These are phyloP conservation scores for Rhabdomys pumilio DNA, from an alignment of 2,797 vertebrate species.

Conservation along the genomic window DNA sequence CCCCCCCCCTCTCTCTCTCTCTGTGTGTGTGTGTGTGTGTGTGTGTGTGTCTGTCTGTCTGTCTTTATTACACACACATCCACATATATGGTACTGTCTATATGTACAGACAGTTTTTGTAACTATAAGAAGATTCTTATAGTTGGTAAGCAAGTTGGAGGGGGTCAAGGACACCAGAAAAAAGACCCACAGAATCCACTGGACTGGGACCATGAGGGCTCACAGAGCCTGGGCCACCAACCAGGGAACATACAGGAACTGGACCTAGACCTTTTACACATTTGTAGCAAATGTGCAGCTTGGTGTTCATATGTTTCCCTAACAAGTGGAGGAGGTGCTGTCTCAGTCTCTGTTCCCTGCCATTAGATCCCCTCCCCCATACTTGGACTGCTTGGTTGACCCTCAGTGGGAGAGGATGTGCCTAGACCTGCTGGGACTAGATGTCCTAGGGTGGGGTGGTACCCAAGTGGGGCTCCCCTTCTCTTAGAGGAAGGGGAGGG, in stretches of 20 bases:
- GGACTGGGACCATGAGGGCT: too few species aligned
- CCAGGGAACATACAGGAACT: neutral
- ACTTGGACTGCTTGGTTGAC: neutral
- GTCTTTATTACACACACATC: neutral
- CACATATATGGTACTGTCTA: neutral
- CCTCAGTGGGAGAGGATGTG: neutral
- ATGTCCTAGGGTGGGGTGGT: neutral
- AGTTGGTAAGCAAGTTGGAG: too few species aligned
- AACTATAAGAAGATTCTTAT: neutral
- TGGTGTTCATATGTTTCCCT: neutral
- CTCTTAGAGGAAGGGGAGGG: neutral
- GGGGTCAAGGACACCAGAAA: too few species aligned
- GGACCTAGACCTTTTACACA: neutral
- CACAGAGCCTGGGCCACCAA: neutral
- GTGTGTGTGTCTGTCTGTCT: neutral
- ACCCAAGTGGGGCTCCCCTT: neutral
- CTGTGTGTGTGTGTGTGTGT: neutral
- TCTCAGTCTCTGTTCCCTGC: neutral
- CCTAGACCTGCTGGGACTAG: neutral
- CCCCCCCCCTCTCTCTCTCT: neutral
- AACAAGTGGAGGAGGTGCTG: neutral
- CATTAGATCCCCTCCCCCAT: neutral
- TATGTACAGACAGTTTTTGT: neutral
- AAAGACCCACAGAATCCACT: too few species aligned
- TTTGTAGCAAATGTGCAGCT: neutral